Evolutionary conservation across 2,797 vertebrate genomes (phyloP).

Genomic region (Sciaenops ocellatus): DNA sequence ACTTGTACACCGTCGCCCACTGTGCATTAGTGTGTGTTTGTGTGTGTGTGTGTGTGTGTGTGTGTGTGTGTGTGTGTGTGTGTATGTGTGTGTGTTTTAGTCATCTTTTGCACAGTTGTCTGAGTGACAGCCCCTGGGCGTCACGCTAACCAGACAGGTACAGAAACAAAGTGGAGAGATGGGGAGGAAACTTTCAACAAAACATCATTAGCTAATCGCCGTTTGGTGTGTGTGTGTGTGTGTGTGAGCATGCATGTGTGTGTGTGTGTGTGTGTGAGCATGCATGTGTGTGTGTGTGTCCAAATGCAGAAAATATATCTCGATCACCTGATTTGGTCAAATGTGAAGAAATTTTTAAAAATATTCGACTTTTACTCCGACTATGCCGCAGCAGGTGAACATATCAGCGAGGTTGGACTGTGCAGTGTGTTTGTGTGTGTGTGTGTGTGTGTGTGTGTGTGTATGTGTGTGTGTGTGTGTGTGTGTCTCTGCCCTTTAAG

Average conservation of each 20-base stretch:
- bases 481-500: slow-evolving; percentile 58
- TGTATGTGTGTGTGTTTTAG: slow-evolving; percentile 25
- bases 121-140: slow-evolving; percentile 71
- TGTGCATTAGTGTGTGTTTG: slow-evolving; percentile 34
- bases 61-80: slow-evolving; percentile 47
- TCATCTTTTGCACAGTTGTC: slow-evolving; percentile 54
- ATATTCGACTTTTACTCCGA: background rate
- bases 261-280: slow-evolving; percentile 71
- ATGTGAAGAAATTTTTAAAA: slow-evolving; percentile 33
- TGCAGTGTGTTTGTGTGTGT: slow-evolving; percentile 31
- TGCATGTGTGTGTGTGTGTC: background rate
- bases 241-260: slow-evolving; percentile 28
- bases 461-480: slow-evolving; percentile 28
- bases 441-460: too few relatives aligned
- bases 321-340: slow-evolving; percentile 54
- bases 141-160: slow-evolving; percentile 87
- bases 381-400: background rate
- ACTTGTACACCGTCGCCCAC: slow-evolving; percentile 75
- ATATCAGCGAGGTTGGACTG: slow-evolving; percentile 7
- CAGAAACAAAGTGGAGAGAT: slow-evolving; percentile 79
- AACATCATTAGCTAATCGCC: slow-evolving; percentile 49
- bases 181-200: slow-evolving; percentile 52
- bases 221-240: slow-evolving; percentile 13
- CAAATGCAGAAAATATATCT: background rate
- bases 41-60: slow-evolving; percentile 48